Base-by-base conservation (phyloP, 2,797 vertebrate species). In the Helostoma temminkii region DNA sequence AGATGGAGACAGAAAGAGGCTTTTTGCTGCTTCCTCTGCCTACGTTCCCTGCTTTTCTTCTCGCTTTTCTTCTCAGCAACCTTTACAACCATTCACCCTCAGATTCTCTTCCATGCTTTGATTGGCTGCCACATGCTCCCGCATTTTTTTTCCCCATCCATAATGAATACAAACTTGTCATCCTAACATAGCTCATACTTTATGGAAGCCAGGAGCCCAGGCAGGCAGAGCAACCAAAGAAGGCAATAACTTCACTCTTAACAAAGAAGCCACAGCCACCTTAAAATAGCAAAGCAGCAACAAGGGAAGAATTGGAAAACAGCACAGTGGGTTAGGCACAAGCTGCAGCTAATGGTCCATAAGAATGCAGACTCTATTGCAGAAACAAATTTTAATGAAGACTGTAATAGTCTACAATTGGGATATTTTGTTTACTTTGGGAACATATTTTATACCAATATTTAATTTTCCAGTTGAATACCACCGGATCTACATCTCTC, bases 101-200 rank as follows among this genome's bases (percentile, higher is more conserved):
- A 25, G 71, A 73, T 71, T 65, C 7, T 14, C 77, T 81, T 78
- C 78, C 39, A 24, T 59, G 77, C 82, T 90, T 78, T 85, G 79
- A 80, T 82, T 87, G 77, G 80, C 78, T 84, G 69, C 75, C 71
- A 63, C 72, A 56, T 26, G 59, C 56, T 47, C 14, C 52, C 34
- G 14, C 42, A 0, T 25, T 47, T 21, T 30, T 24, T 61, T 52
- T 26, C 36, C 25, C 34, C 47, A 78, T 83, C 82, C 59, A 68
- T 88, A 82, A 87, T 85, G 77, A 87, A 80, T 71, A 80, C 82
- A 80, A 83, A 82, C 66, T 75, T 82, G 84, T 84, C 86, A 86
- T 81, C 67, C 74, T 62, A 36, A 71, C 80, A 72, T 72, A 74
- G 82, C 81, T 81, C 67, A 59, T 49, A 30, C 74, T 55, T 83